Evolutionary conservation across 2,113 vertebrate species (phyloP), one percentile per base, ranked within the genome.

Genomic region (Mesoclemmys tuberculata): DNA sequence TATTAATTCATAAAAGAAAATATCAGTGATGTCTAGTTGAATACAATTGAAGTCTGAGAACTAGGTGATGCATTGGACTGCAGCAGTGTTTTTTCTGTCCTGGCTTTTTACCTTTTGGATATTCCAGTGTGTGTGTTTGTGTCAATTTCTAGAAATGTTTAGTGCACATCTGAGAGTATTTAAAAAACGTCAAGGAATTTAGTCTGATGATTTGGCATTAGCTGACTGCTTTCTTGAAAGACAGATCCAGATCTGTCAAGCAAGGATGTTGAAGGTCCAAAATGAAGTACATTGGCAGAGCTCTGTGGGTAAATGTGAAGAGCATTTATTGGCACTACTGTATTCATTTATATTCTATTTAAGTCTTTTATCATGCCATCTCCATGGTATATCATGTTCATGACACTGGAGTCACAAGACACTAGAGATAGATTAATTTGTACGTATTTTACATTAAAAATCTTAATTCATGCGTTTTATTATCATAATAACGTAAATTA

Each of bases 131-230:
- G 5, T 89, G 48, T 87, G 77, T 77, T 68, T 87, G 82, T 21
- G 86, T 44, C 27, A 89, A 90, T 85, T 58, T 58, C 24, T 24
- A 31, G 83, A 88, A 91, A 41, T 44, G n/a, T 19, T 3, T 29
- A 5, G 10, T 86, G 26, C 18, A 56, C 2, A 1, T 81, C 71
- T 24, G 41, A 80, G 26, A 55, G 44, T 4, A 35, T 64, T 38
- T 71, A 52, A 88, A 89, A 91, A 81, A 83, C 10, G 81, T 94
- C 13, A 86, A 82, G 52, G 61, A 90, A 92, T 82, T 90, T 52
- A 68, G 19, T 48, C 52, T 26, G 16, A 44, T 82, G 5, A 35
- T 75, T 87, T 87, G 31, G 8, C 55, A 55, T 41, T 87, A 58
- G 61, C 21, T 78, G 74, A 52, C 84, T 22, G 83, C 78, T 84